Evolutionary conservation across 2,797 vertebrate species (phyloP).

Genomic region (Hozukius guyotensis): DNA sequence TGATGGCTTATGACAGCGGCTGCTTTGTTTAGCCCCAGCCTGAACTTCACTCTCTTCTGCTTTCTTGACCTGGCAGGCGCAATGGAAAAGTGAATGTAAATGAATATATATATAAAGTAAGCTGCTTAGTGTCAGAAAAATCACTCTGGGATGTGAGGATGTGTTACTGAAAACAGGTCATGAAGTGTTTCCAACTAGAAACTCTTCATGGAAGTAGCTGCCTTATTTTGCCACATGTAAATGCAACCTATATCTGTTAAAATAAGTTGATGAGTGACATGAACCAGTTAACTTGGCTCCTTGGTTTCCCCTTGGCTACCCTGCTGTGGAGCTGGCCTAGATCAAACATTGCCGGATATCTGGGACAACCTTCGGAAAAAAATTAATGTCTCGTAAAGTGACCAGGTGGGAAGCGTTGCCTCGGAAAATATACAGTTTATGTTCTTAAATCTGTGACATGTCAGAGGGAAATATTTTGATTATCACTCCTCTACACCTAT

Average conservation of each 20-base stretch:
- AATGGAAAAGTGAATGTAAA: slow-evolving; percentile 51
- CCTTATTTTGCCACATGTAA: slow-evolving; percentile 16
- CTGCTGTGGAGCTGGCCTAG: slow-evolving; percentile 74
- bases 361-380: slow-evolving; percentile 66
- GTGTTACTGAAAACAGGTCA: slow-evolving; percentile 58
- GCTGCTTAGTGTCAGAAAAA: slow-evolving; percentile 63
- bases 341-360: slow-evolving; percentile 71
- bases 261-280: slow-evolving; percentile 73
- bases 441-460: not conserved
- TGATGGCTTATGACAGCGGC: slow-evolving; percentile 79
- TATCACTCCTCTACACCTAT: not conserved
- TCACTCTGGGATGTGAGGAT: slow-evolving; percentile 20
- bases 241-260: slow-evolving; percentile 56
- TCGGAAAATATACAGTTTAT: not conserved
- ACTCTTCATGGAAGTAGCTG: slow-evolving; percentile 22
- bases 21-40: slow-evolving; percentile 70
- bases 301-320: slow-evolving; percentile 73
- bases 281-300: slow-evolving; percentile 78
- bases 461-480: not conserved
- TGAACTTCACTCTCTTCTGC: slow-evolving; percentile 49
- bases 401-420: slow-evolving; percentile 25
- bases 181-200: slow-evolving; percentile 27
- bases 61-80: slow-evolving; percentile 41
- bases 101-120: slow-evolving; percentile 17
- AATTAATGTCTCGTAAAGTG: slow-evolving; percentile 40